Conservation (phyloP, 2,113 vertebrate species). For the Thermophis baileyi region DNA sequence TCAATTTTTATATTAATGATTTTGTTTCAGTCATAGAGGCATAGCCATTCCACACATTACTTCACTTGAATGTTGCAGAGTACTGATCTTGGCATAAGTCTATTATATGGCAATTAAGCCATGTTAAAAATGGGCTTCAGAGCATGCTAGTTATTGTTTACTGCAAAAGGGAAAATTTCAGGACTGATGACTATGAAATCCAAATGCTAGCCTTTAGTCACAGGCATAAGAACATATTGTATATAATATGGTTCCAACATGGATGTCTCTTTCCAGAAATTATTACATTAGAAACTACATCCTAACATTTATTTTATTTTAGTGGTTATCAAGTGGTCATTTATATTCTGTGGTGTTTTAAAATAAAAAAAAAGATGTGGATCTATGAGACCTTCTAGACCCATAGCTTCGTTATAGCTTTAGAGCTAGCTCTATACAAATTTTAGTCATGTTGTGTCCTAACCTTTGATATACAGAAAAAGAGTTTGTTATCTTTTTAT, state of each 20-base stretch:
- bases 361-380: not conserved
- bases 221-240: not conserved
- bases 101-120: not conserved
- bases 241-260: not conserved
- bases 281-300: not conserved
- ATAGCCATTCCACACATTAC: not conserved
- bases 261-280: not conserved
- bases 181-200: not conserved
- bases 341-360: not conserved
- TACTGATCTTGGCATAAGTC: not conserved
- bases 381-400: not conserved
- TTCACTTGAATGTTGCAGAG: not conserved
- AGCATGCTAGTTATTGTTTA: not conserved
- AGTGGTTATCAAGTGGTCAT: not conserved
- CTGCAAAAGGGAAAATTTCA: not conserved
- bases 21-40: not conserved
- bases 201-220: not conserved
- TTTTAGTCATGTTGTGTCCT: not conserved
- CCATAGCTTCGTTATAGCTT: not conserved
- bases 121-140: not conserved
- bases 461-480: not conserved
- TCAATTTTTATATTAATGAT: not conserved
- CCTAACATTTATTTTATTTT: not conserved
- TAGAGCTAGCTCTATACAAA: not conserved
- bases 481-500: not conserved